phyloP scores from a whole-genome alignment of 2,888 invertebrate species.

The Chalcis sispes region DNA sequence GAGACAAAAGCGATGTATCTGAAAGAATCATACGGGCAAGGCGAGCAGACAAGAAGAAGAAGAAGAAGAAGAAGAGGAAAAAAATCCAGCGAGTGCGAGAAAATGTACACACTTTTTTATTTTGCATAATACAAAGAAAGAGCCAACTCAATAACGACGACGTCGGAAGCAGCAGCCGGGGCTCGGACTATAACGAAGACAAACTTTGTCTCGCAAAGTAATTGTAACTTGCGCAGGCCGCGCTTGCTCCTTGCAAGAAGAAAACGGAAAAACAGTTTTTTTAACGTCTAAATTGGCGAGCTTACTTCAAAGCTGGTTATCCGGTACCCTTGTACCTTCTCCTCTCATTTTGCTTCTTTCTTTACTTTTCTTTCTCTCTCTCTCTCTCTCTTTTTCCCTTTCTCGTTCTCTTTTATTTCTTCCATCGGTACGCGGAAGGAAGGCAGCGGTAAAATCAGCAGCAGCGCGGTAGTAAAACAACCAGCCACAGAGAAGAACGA shows the following conservation, averaged over 20 bases:
- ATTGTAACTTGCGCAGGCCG: constrained; percentile 65
- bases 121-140: constrained; percentile 65
- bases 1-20: not conserved
- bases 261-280: constrained; percentile 72
- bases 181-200: constrained; percentile 63
- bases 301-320: constrained; percentile 73
- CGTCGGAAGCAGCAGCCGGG: constrained; percentile 35
- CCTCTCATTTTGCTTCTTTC: constrained; percentile 26
- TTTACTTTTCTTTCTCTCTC: constrained; percentile 8
- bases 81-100: constrained; percentile 29
- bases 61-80: not conserved
- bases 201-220: constrained; percentile 68
- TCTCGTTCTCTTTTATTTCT: constrained; percentile 64
- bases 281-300: constrained; percentile 70
- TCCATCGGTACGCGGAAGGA: constrained; percentile 56
- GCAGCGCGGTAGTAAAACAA: constrained; percentile 53
- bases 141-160: constrained; percentile 33
- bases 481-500: constrained; percentile 63
- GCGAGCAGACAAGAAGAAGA: not conserved
- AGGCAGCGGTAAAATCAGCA: constrained; percentile 27
- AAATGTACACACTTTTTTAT: constrained; percentile 60
- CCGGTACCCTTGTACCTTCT: constrained; percentile 62
- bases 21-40: not conserved
- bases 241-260: constrained; percentile 47
- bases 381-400: constrained; percentile 43